These are phyloP conservation scores for Cyprinodon tularosa DNA, from an alignment of 2,113 vertebrate species.

Conservation along the genomic window DNA sequence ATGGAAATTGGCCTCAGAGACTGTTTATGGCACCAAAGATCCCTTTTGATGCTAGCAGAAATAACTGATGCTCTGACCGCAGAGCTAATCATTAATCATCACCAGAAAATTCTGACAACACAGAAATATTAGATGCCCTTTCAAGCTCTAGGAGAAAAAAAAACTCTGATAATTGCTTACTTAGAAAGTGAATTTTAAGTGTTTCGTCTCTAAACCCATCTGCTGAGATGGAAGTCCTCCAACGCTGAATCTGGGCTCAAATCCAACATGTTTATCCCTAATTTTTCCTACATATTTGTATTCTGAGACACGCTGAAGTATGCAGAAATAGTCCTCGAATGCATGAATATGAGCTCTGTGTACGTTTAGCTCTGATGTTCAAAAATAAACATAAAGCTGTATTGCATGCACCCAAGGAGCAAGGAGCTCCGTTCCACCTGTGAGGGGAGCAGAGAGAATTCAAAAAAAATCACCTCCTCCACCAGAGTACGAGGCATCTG, in stretches of 20 bases:
- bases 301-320: slow-evolving; percentile 9
- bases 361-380: neutral
- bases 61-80: slow-evolving; percentile 25
- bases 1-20: slow-evolving; percentile 32
- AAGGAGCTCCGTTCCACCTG: neutral
- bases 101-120: slow-evolving; percentile 1
- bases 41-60: slow-evolving; percentile 7
- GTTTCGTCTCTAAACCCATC: slow-evolving; percentile 28
- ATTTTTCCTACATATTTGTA: slow-evolving; percentile 28
- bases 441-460: slow-evolving; percentile 4
- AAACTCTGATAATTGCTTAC: slow-evolving; percentile 9
- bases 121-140: slow-evolving; percentile 2
- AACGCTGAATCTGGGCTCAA: slow-evolving; percentile 27
- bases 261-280: slow-evolving; percentile 29
- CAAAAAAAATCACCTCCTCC: neutral
- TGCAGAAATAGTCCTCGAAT: neutral
- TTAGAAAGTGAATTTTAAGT: slow-evolving; percentile 37
- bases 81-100: slow-evolving; percentile 19
- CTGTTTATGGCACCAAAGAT: slow-evolving; percentile 4
- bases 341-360: slow-evolving; percentile 5
- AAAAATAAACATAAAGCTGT: neutral
- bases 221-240: slow-evolving; percentile 35
- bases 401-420: neutral
- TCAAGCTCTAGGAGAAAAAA: slow-evolving; percentile 19
- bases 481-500: slow-evolving; percentile 16